A percentile compares a stretch with the other conserved stretches of the same genome.
phyloP scores from a whole-genome alignment of 2,888 invertebrate species.

The Carcina quercana region DNA sequence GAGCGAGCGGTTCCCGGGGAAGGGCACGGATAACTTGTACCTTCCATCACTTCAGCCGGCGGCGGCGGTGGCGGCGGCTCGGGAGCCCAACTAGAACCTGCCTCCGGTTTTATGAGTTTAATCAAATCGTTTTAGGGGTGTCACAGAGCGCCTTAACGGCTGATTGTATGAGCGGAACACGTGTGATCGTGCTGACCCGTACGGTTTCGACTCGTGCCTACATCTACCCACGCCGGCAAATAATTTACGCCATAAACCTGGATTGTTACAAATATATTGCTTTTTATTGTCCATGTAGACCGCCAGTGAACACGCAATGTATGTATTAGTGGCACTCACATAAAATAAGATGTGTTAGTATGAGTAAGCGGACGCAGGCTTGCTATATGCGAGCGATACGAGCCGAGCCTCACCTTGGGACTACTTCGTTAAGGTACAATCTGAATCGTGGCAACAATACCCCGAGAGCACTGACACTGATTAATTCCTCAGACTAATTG shows the following conservation, averaged over 20 bases:
- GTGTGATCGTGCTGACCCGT: conserved; percentile 52
- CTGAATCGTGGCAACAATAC: conserved; percentile 19
- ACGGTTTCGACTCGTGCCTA: conserved; percentile 25
- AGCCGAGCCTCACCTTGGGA: conserved; percentile 28
- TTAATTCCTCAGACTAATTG: conserved; percentile 9
- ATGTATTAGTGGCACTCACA: conserved; percentile 32
- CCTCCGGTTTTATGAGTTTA: conserved; percentile 65
- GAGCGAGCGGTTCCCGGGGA: conserved; percentile 39
- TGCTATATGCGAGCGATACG: conserved; percentile 18
- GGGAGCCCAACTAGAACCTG: conserved; percentile 33
- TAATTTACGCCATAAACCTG: conserved; percentile 29
- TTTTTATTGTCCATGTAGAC: conserved; percentile 29
- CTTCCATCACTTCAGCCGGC: conserved; percentile 36
- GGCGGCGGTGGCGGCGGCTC: conserved; percentile 26
- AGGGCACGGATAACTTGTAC: conserved; percentile 45
- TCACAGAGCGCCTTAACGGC: conserved; percentile 50
- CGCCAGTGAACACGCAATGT: conserved; percentile 39
- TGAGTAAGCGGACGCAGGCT: too few species aligned
- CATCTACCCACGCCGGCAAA: conserved; percentile 20
- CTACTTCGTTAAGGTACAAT: conserved; percentile 30
- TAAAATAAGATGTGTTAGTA: too few species aligned
- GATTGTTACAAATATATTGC: conserved; percentile 37
- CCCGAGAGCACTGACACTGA: conserved; percentile 17
- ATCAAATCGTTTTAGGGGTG: conserved; percentile 65
- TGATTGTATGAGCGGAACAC: conserved; percentile 55